These are phyloP conservation scores for Tiliqua scincoides DNA, from an alignment of 2,113 vertebrate genomes.

Conservation along the genomic window DNA sequence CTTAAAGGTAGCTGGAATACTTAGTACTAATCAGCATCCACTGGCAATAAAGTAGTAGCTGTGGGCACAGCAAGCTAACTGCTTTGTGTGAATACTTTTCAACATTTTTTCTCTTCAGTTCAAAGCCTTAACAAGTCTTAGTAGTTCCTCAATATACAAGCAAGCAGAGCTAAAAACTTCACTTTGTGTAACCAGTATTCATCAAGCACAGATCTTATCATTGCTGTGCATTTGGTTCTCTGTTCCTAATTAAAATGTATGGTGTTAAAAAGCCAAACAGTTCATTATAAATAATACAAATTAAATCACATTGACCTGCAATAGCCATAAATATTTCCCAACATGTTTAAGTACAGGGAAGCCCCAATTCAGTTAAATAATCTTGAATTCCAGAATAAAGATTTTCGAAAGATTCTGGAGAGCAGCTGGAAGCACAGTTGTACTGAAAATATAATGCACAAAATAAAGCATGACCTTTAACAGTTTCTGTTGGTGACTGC, in stretches of 20 bases:
- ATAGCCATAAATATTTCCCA: not conserved
- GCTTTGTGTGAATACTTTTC: not conserved
- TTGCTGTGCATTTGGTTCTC: not conserved
- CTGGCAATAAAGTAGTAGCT: not conserved
- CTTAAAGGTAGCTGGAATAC: fast-evolving
- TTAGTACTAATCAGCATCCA: not conserved
- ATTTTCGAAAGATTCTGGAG: too few species aligned
- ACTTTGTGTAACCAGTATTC: not conserved
- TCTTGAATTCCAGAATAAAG: not conserved
- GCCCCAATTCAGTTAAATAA: not conserved
- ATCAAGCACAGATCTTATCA: not conserved
- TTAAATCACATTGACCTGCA: not conserved
- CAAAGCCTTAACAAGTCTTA: not conserved
- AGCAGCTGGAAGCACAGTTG: too few species aligned
- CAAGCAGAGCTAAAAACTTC: not conserved
- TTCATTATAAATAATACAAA: not conserved
- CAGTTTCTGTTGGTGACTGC: too few species aligned
- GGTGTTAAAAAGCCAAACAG: not conserved
- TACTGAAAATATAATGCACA: not conserved
- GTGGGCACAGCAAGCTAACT: not conserved
- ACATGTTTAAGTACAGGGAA: not conserved
- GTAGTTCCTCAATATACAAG: not conserved
- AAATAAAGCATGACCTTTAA: not conserved
- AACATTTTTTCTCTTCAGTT: not conserved
- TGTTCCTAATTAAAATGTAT: not conserved